Evolutionary conservation across 2,113 vertebrate genomes (phyloP), one percentile per base, ranked within the genome.

Genomic region (Nematolebias whitei): DNA sequence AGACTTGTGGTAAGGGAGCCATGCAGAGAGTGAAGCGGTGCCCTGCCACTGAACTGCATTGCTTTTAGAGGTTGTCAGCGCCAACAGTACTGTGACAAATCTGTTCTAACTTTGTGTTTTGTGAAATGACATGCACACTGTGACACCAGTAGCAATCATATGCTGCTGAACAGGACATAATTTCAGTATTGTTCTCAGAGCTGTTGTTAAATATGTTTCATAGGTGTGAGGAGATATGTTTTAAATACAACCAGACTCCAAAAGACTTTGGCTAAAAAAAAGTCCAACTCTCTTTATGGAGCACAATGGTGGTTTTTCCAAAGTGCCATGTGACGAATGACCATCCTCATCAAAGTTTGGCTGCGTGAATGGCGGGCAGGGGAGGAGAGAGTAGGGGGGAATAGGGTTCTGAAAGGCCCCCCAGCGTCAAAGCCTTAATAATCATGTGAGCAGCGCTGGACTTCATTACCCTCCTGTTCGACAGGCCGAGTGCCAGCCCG

Each of bases 381-480:
- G 85, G 83, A 82, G 62, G 86, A 69, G 65, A 66, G 73, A 74
- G 69, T 35, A 8, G 74, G 63, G 79, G 84, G 79, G 76, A 78
- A 72, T 78, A 75, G 74, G 83, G 78, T 80, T 80, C 86, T 86
- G 87, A 91, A 91, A 91, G 87, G 90, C 88, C 84, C 88, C 87
- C 88, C 84, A 85, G 89, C 86, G 86, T 90, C 89, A 88, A 88
- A 88, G 88, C 88, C 89, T 90, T 92, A 91, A 92, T 93, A 92
- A 90, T 91, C 90, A 92, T 91, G 90, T 91, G 89, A 91, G 89
- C 85, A 87, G 88, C 85, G 88, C 90, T 90, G 91, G 90, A 90
- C 90, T 89, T 91, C 89, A 92, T 91, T 89, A 88, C 90, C 90
- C 90, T 92, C 90, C 90, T 91, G 92, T 90, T 90, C 90, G 82